Evolutionary conservation across 2,797 vertebrate species (phyloP).

Genomic region (Rallus crepitans): DNA sequence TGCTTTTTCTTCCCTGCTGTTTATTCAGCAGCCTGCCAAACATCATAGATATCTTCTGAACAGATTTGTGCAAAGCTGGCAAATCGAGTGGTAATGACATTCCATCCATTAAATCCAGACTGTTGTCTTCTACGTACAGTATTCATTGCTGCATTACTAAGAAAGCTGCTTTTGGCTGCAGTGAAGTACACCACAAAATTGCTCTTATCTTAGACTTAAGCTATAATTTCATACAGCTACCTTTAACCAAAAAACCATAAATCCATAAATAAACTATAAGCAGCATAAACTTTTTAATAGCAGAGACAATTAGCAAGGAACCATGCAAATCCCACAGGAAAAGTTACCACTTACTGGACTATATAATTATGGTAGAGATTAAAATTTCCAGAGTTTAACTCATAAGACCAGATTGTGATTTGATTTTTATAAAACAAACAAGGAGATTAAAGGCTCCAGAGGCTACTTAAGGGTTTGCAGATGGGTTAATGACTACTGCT

Average conservation of each 20-base stretch:
- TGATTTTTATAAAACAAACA: conserved; percentile 43
- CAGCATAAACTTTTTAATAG: background rate
- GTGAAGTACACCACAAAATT: background rate
- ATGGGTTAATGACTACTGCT: background rate
- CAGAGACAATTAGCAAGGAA: background rate
- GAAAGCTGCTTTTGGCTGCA: background rate
- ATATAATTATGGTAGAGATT: background rate
- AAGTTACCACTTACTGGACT: background rate
- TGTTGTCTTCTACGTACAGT: background rate
- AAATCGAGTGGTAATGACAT: background rate
- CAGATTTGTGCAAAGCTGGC: background rate
- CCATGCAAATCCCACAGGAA: background rate
- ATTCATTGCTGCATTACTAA: background rate
- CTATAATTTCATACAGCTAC: conserved; percentile 1
- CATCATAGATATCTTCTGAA: background rate
- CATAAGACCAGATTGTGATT: background rate
- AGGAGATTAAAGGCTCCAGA: background rate
- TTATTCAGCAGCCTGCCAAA: background rate
- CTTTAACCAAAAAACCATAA: background rate
- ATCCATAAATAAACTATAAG: background rate
- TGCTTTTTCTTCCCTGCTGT: background rate
- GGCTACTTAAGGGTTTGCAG: conserved; percentile 21
- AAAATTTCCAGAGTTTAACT: conserved; percentile 9
- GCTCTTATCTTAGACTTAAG: background rate
- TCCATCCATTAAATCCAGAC: background rate